Base-by-base conservation (phyloP, 1,140 invertebrate species). In the Ooceraea biroi region DNA sequence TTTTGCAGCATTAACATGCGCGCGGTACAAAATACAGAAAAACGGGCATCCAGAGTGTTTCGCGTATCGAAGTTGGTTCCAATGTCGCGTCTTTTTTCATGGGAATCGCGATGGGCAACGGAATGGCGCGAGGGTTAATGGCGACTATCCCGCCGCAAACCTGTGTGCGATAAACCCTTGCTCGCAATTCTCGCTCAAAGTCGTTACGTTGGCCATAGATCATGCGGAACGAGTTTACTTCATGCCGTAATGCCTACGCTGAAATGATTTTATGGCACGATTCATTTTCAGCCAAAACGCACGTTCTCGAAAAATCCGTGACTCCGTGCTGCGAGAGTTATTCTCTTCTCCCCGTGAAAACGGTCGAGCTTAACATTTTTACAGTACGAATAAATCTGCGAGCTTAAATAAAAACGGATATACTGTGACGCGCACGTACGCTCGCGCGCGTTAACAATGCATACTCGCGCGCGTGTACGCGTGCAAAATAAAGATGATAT, bases 231-330 rank as follows among this genome's bases (percentile, higher is more conserved):
- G 85, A 89, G 87, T 83, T 86, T 84, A 85, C 85, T 83, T 89
- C 78, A 50, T 58, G 25, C 52, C 73, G 22, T 87, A 83, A 90
- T 83, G 82, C 76, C 65, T 82, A 58, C 58, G 52, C 22, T 48
- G 60, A 89, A 88, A 78, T 88, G 68, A 90, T 90, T 90, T 89
- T 74, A 88, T 71, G 61, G 30, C 78, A 10, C 65, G 74, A 88
- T 82, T 71, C 44, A 78, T 83, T 88, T 89, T 89, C 74, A 30
- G 52, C 71, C 27, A 60, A 69, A 69, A 55, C 27, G 48, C 69
- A 27, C 25, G 48, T 71, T 19, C 50, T 76, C 78, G 66, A 48
- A 52, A 60, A 86, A 41, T 55, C 12, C 58, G n/a, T n/a, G 27
- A 65, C 14, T 14, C 11, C 30, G 10, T 10, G 4, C 14, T 2